Evolutionary conservation across 2,888 invertebrate species (phyloP).

Genomic region (Leptinotarsa juncta): DNA sequence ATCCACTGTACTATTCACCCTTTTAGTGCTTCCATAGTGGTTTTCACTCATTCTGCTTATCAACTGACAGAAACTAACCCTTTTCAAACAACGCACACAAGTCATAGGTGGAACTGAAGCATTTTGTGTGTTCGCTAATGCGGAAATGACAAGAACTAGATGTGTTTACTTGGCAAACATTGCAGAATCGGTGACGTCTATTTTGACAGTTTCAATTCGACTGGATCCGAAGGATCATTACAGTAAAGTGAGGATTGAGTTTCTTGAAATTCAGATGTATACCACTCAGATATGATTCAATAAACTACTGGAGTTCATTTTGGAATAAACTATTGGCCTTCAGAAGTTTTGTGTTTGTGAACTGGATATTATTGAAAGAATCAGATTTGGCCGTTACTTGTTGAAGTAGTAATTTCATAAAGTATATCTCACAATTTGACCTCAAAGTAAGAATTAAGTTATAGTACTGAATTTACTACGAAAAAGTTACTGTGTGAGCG

Average conservation of each 20-base stretch:
- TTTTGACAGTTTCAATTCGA: slow-evolving; percentile 1
- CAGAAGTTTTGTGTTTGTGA: too few relatives aligned
- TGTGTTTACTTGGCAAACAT: slow-evolving; percentile 14
- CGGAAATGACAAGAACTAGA: background rate
- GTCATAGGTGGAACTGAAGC: slow-evolving; percentile 10
- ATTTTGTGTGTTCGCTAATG: slow-evolving; percentile 9
- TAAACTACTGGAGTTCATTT: too few relatives aligned
- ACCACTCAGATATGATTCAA: too few relatives aligned
- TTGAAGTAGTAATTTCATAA: too few relatives aligned
- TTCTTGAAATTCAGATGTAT: background rate
- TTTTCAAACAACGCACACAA: slow-evolving; percentile 29
- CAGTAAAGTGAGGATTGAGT: background rate
- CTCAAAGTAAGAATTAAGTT: too few relatives aligned
- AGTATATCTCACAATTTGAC: too few relatives aligned
- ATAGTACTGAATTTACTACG: too few relatives aligned
- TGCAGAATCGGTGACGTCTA: background rate
- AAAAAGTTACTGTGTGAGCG: too few relatives aligned
- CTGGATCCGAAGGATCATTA: background rate
- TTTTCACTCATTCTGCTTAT: slow-evolving; percentile 27
- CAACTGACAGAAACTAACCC: slow-evolving; percentile 35
- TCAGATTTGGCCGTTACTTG: too few relatives aligned
- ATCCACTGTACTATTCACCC: background rate
- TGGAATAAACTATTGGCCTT: too few relatives aligned
- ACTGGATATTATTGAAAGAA: too few relatives aligned
- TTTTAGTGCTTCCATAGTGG: background rate